These are phyloP conservation scores for Protophormia terraenovae DNA, from an alignment of 2,888 invertebrate species.

Conservation along the genomic window DNA sequence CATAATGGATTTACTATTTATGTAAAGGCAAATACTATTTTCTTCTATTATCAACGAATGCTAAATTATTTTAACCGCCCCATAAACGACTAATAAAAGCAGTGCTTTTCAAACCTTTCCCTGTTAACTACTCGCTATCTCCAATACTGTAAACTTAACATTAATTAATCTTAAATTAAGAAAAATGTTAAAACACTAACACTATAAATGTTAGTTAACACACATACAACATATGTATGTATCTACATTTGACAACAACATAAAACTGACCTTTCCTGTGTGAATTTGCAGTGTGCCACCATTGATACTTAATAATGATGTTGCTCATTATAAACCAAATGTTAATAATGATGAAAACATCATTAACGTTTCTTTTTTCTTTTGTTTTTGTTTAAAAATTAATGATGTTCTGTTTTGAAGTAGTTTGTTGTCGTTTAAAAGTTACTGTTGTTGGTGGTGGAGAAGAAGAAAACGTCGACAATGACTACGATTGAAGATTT, in stretches of 20 bases:
- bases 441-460: slow-evolving; percentile 35
- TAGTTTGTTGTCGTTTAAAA: slow-evolving; percentile 30
- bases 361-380: background rate
- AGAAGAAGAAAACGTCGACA: too few relatives aligned
- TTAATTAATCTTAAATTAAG: background rate
- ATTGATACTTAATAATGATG: background rate
- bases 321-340: background rate
- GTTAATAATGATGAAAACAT: background rate
- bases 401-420: slow-evolving; percentile 10
- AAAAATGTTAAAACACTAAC: background rate
- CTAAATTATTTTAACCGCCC: background rate
- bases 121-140: background rate
- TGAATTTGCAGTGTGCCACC: slow-evolving; percentile 5
- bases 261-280: slow-evolving; percentile 49
- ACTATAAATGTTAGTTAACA: background rate
- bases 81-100: slow-evolving; percentile 5
- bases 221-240: background rate
- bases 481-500: background rate
- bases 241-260: slow-evolving; percentile 4
- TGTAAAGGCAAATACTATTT: too few relatives aligned
- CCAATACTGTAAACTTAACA: background rate
- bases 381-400: background rate
- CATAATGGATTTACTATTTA: too few relatives aligned
- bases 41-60: background rate
- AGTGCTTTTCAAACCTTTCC: slow-evolving; percentile 18